phyloP scores from a whole-genome alignment of 2,888 invertebrate species.

The Neoaliturus tenellus region DNA sequence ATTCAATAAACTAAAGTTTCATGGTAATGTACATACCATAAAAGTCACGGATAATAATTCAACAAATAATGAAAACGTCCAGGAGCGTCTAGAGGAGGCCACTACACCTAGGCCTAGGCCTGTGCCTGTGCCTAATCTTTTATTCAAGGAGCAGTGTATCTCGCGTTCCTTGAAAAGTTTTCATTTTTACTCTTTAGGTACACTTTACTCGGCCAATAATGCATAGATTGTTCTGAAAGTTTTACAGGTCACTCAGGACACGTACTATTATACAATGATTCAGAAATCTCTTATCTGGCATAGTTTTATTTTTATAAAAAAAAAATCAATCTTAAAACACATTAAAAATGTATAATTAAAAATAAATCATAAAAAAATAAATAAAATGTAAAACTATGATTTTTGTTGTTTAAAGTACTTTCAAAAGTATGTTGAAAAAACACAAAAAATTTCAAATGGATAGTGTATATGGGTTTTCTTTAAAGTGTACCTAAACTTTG shows the following conservation, averaged over 20 bases:
- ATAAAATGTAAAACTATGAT: no score
- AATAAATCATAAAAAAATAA: no score
- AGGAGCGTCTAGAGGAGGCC: neutral
- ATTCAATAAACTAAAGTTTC: slow-evolving; percentile 2
- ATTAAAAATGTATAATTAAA: no score
- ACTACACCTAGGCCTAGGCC: neutral
- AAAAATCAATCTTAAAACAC: no score
- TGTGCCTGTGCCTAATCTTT: neutral
- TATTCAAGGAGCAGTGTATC: no score
- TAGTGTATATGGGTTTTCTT: neutral
- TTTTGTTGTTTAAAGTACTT: no score
- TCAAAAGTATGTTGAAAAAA: no score
- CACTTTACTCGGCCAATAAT: neutral
- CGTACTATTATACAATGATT: no score
- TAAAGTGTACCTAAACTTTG: slow-evolving; percentile 13
- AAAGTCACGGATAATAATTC: neutral
- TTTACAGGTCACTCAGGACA: neutral
- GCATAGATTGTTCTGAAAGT: neutral
- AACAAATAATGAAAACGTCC: no score
- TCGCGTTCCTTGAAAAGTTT: neutral
- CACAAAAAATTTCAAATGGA: neutral
- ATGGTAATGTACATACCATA: neutral
- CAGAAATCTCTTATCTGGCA: no score
- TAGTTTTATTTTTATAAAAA: no score
- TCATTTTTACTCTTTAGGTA: neutral